A percentile compares a stretch with the other conserved stretches of the same genome.
phyloP scores from a whole-genome alignment of 2,888 invertebrate genomes.

The Kuschelorhynchus macadamiae region DNA sequence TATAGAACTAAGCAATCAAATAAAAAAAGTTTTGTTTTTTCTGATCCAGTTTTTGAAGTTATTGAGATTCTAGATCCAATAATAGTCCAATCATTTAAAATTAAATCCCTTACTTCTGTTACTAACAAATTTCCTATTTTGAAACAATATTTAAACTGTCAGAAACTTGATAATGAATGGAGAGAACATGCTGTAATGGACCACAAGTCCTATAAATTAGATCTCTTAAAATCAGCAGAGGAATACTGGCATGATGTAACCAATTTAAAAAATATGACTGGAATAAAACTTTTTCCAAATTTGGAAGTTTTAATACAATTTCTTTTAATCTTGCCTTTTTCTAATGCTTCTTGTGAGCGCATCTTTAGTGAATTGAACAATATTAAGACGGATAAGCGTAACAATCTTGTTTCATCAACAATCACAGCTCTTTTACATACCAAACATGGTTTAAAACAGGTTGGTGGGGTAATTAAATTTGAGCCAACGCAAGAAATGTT shows the following conservation, averaged over 20 bases:
- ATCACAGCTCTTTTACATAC: slow-evolving; percentile 7
- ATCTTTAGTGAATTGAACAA: not conserved
- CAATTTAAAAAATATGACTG: not conserved
- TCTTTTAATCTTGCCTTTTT: slow-evolving; percentile 8
- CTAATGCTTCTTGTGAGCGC: not conserved
- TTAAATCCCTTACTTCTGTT: not conserved
- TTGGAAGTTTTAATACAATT: slow-evolving; percentile 7
- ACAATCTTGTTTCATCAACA: slow-evolving; percentile 3
- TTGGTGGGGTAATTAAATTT: slow-evolving; percentile 6
- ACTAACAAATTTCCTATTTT: not conserved
- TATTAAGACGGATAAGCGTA: slow-evolving; percentile 7
- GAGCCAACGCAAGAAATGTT: slow-evolving; percentile 8
- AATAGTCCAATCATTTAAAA: not conserved
- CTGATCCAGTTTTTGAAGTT: not conserved
- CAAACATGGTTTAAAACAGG: not conserved
- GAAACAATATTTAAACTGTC: not conserved
- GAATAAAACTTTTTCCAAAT: not conserved
- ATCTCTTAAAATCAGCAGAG: not conserved
- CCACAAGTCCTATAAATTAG: not conserved
- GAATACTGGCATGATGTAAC: slow-evolving; percentile 3
- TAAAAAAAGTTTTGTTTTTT: slow-evolving; percentile 4
- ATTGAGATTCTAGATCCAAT: slow-evolving; percentile 7
- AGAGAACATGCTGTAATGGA: not conserved
- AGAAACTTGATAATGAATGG: slow-evolving; percentile 9
- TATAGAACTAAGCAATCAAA: not conserved